Evolutionary conservation across 2,888 invertebrate species (phyloP), one percentile per base, ranked within the genome.

Genomic region (Patella ulyssiponensis): DNA sequence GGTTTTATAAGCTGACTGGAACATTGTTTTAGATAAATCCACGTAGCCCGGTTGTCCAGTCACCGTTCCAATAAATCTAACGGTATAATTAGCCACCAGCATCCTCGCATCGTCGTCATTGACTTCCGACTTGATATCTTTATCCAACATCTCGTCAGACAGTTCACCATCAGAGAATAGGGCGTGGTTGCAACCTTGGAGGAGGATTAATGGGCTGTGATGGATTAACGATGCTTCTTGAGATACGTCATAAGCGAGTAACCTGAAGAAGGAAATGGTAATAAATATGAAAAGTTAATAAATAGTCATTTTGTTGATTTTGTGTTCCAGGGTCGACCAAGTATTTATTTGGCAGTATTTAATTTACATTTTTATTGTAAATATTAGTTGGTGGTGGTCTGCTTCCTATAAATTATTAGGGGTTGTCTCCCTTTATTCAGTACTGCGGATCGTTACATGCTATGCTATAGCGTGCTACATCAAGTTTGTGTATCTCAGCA

Each of bases 171-270:
- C 54, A 17, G 75, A 69, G 69, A 80, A 82, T 3, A 76, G 72
- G 56, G 73, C 82, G 71, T 82, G 82, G 69, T 82, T 82, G 69
- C 73, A 70, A 14, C 82, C 82, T 51, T 80, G 75, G 53, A 82
- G 51, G 2, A 80, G 27, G 17, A 82, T 77, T 20, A 82, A 11
- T 1, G 82, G 82, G 20, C 72, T 76, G n/a, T 76, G 76, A 12
- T 54, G 51, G 56, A 75, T 51, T 5, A 78, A 23, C 15, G 12
- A 74, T 7, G 78, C 53, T n/a, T 80, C 72, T n/a, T 69, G 53
- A 15, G 27, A 3, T 1, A 56, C 53, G n/a, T 74, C 74, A 15
- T n/a, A 14, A 12, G 64, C 51, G 54, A 80, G 9, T 7, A 54
- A 44, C 51, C 80, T 80, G 80, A n/a, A 44, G 54, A 33, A 33